Base-by-base conservation (phyloP, 2,888 invertebrate species). In the Stenodema calcarata region DNA sequence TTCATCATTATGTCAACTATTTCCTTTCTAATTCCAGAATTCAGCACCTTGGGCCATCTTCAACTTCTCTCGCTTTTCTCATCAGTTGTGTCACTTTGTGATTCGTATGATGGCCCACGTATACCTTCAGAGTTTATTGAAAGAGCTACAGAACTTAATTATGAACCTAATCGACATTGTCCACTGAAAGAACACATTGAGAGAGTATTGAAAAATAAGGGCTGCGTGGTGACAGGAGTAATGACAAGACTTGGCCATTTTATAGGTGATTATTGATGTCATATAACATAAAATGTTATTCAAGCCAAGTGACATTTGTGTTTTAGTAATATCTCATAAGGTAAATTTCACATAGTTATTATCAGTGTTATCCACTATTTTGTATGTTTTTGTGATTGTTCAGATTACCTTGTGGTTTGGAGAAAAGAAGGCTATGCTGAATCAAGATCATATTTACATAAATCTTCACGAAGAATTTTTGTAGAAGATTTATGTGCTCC, bases 141-240 rank as follows among this genome's bases (percentile, higher is more conserved):
- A 7, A 81, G 54, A 18, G 81, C 30, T 30, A 18, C 50, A 6
- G 35, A 30, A 28, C 18, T 81, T 1, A 54, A 54, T 54, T 62
- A 18, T 9, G 18, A 28, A 9, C 14, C 54, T 1, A 16, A 11
- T 16, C 23, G 62, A 28, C 54, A 54, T 12, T 62, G 27, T 30
- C 28, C 54, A 16, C 11, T 81, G 30, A 54, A 18, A n/a, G 28
- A 28, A 54, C 47, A 81, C 18, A 50, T 81, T 30, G 12, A 69
- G 86, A 89, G 90, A 76, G 94, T 93, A 0, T 89, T 95, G 16
- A 94, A 94, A 0, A 93, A 94, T 1, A 89, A 91, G 1, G 91
- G 92, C 28, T 94, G 92, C 89, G 91, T 94, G 0, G 91, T 92
- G 41, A 92, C 91, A 85, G 92, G 93, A 87, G 90, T 95, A 0